Evolutionary conservation across 1,140 invertebrate species (phyloP).

Genomic region (Calliopsis andreniformis): DNA sequence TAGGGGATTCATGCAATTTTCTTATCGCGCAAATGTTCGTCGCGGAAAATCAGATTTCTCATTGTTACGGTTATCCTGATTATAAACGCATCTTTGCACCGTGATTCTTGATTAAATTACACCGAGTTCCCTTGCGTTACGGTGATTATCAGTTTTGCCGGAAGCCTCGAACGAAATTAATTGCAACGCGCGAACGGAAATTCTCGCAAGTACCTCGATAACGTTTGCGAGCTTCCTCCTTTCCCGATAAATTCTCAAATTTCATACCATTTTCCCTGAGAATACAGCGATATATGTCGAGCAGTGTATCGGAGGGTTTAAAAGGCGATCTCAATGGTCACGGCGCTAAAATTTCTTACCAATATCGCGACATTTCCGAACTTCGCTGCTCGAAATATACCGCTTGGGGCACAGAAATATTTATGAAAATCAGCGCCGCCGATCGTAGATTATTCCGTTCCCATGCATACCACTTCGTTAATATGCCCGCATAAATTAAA

Average conservation of each 20-base stretch:
- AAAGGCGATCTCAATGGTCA: background rate
- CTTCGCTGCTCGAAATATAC: background rate
- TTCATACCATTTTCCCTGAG: background rate
- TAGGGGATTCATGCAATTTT: background rate
- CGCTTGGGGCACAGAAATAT: background rate
- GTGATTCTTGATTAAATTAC: background rate
- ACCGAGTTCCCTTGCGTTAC: background rate
- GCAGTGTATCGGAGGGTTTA: background rate
- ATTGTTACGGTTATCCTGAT: background rate
- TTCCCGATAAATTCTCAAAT: background rate
- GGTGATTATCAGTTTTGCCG: background rate
- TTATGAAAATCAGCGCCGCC: background rate
- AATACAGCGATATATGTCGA: background rate
- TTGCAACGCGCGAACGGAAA: background rate
- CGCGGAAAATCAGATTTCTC: background rate
- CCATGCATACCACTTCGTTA: background rate
- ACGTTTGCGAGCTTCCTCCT: background rate
- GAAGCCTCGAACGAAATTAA: slow-evolving; percentile 4
- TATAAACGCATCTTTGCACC: background rate
- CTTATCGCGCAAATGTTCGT: background rate
- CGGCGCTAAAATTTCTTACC: slow-evolving; percentile 1
- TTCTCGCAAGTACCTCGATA: background rate
- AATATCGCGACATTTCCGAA: too few species aligned
- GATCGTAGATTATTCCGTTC: background rate
- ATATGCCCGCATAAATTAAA: slow-evolving; percentile 28